Percentiles rank a stretch among this genome's conserved stretches.
phyloP scores from a whole-genome alignment of 2,888 invertebrate species.

The Tiphia femorata region DNA sequence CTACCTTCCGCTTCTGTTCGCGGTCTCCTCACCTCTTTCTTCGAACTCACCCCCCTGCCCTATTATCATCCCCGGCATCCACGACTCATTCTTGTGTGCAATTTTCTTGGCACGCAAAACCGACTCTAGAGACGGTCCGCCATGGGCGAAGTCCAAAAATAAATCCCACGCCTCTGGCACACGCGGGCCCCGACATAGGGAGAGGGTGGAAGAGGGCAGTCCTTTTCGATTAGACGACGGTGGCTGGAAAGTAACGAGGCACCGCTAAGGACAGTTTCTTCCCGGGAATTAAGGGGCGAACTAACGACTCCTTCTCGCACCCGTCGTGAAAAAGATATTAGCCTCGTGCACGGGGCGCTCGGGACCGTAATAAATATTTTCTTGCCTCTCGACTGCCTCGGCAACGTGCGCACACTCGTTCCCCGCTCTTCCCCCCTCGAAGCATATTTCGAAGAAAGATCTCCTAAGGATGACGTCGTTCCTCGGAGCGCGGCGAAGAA shows the following conservation, averaged over 20 bases:
- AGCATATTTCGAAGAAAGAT: neutral
- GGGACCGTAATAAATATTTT: constrained; percentile 1
- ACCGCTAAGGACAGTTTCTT: constrained; percentile 17
- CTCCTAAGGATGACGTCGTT: constrained; percentile 11
- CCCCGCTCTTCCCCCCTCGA: too few species aligned
- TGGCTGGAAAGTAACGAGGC: constrained; percentile 24
- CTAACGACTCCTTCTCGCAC: constrained; percentile 12
- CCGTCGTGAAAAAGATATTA: constrained; percentile 5
- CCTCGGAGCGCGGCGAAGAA: too few species aligned
- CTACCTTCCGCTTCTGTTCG: too few species aligned
- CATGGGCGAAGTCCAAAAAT: constrained; percentile 13
- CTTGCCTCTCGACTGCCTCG: neutral
- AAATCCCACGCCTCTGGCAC: constrained; percentile 20
- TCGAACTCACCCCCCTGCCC: too few species aligned
- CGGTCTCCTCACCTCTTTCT: too few species aligned
- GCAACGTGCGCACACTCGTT: constrained; percentile 15
- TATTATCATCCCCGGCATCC: too few species aligned
- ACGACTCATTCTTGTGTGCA: neutral
- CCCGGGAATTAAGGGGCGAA: constrained; percentile 25
- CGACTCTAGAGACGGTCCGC: neutral
- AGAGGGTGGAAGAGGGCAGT: constrained; percentile 6
- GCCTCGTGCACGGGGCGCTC: neutral
- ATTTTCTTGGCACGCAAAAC: constrained; percentile 17
- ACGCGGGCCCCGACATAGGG: constrained; percentile 5
- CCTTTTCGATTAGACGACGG: constrained; percentile 24